Base-by-base conservation (phyloP, 2,888 invertebrate genomes). In the Asteroscopus sphinx region DNA sequence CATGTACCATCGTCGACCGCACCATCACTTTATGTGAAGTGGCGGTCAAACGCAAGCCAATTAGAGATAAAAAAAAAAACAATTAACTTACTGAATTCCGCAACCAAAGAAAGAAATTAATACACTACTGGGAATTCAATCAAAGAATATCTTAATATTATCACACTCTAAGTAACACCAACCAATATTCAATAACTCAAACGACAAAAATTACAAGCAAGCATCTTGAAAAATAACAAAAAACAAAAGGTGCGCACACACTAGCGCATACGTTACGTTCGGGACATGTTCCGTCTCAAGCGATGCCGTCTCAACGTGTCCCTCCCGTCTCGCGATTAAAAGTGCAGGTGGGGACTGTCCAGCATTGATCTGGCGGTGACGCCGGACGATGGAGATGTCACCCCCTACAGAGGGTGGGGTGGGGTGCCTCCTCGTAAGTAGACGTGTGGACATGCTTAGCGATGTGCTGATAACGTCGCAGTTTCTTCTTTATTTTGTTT, bases 261-360 rank as follows among this genome's bases (percentile, higher is more conserved):
- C 73, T 62, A 39, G 53, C 64, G 70, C 70, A 68, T 52, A 63
- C 61, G 67, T 49, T 55, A 46, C 52, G 53, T 40, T 44, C 28
- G 33, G 15, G 49, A 68, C 63, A 67, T 67, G 47, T 52, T 62
- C 65, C 68, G 65, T 68, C 68, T 68, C 70, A 68, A 64, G 58
- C 67, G 53, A 47, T 66, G 66, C 69, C 69, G 62, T 66, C 65
- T 66, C 65, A 35, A 41, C 41, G 51, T 68, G 63, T 63, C 71
- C 63, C 70, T 68, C 76, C 68, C 77, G 66, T 73, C 64, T 65
- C 82, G 82, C 81, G 89, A 91, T 91, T 92, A 94, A 93, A 94
- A 93, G 88, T 93, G 91, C 93, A 94, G 92, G 93, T 94, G 92
- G 91, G 86, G 87, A 77, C 81, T 87, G 90, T 90, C 89, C 90